Evolutionary conservation across 1,140 invertebrate genomes (phyloP).

Genomic region (Eupeodes corollae): DNA sequence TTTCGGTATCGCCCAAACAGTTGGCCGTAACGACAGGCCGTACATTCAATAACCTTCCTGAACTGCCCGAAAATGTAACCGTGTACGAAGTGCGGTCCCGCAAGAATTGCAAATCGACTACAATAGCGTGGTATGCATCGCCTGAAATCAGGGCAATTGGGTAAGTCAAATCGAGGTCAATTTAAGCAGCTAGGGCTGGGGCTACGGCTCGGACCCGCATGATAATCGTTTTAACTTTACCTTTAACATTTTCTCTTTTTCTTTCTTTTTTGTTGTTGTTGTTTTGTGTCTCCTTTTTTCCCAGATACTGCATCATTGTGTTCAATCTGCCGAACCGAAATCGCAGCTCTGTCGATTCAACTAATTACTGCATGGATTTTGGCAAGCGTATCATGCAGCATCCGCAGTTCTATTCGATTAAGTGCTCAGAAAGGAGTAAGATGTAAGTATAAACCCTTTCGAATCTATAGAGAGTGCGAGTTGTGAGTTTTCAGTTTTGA

Average conservation of each 20-base stretch:
- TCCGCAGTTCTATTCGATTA: conserved; percentile 26
- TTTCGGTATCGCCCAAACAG: conserved; percentile 8
- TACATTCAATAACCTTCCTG: conserved; percentile 22
- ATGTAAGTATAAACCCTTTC: conserved; percentile 17
- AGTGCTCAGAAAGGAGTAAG: conserved; percentile 20
- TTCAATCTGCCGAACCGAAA: conserved; percentile 31
- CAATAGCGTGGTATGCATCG: conserved; percentile 32
- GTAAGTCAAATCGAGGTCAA: conserved; percentile 7
- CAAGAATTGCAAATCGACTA: conserved; percentile 18
- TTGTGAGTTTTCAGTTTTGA: too few species aligned
- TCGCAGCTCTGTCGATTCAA: conserved; percentile 26
- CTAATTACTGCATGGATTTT: conserved; percentile 35
- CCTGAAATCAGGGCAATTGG: conserved; percentile 28
- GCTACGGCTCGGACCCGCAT: background rate
- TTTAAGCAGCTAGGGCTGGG: background rate
- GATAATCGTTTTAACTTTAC: background rate
- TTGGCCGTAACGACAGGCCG: conserved; percentile 23
- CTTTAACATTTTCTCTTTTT: background rate
- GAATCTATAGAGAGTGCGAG: too few species aligned
- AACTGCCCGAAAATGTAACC: conserved; percentile 26
- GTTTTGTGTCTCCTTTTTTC: background rate
- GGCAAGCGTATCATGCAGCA: conserved; percentile 20
- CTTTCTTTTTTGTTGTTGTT: background rate
- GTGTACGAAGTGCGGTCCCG: conserved; percentile 26
- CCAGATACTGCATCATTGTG: conserved; percentile 34